A percentile compares a stretch with the other conserved stretches of the same genome.
Evolutionary conservation across 1,140 invertebrate species (phyloP).

Genomic region (Drosophila repleta): DNA sequence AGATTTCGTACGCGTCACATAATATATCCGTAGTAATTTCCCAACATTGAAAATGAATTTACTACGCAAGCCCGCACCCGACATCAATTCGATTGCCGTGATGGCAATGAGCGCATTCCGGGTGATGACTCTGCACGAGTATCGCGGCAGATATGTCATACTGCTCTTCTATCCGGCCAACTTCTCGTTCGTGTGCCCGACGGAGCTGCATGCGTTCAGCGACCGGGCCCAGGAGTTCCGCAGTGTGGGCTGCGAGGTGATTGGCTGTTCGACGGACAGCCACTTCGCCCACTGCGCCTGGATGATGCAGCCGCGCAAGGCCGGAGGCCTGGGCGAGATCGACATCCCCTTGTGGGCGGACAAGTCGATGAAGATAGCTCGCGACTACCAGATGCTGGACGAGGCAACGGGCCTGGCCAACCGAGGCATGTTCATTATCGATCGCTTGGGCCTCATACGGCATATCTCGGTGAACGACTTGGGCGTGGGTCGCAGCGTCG

Average conservation of each 20-base stretch:
- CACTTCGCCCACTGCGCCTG: conserved; percentile 96
- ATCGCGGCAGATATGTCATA: conserved; percentile 97
- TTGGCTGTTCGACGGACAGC: conserved; percentile 95
- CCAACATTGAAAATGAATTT: neutral
- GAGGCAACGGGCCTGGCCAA: conserved; percentile 96
- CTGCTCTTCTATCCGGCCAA: conserved; percentile 98
- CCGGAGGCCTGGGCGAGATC: conserved; percentile 97
- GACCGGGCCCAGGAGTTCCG: conserved; percentile 93
- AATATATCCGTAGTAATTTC: neutral
- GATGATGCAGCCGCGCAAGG: conserved; percentile 96
- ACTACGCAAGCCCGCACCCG: conserved; percentile 87
- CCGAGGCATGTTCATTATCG: conserved; percentile 98
- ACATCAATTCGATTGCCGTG: conserved; percentile 91
- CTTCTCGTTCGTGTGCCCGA: conserved; percentile 98
- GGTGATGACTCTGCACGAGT: conserved; percentile 92
- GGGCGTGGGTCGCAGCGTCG: conserved; percentile 96
- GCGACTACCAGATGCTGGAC: conserved; percentile 96
- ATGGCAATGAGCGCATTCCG: conserved; percentile 95
- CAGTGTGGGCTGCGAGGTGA: conserved; percentile 91
- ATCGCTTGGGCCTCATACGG: conserved; percentile 93
- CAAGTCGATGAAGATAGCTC: conserved; percentile 93
- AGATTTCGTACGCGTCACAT: neutral
- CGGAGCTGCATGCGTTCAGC: conserved; percentile 97
- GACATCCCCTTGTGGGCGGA: conserved; percentile 97
- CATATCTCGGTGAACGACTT: conserved; percentile 99